A percentile compares a stretch with the other conserved stretches of the same genome.
These are phyloP conservation scores for Drosophila differens DNA, from an alignment of 2,888 invertebrate genomes.

Conservation along the genomic window DNA sequence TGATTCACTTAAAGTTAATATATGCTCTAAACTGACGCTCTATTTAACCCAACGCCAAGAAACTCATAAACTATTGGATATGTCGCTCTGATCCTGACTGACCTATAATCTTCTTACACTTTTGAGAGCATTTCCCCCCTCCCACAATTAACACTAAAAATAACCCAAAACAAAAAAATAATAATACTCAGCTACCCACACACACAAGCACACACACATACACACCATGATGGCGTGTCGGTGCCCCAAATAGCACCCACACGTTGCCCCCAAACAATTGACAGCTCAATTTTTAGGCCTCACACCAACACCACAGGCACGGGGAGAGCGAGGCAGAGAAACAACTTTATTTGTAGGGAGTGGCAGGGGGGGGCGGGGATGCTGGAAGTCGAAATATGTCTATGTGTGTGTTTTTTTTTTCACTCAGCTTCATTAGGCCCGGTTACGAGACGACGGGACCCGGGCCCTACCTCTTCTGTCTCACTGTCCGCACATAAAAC, in stretches of 20 bases:
- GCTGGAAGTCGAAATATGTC: constrained; percentile 59
- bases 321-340: not conserved
- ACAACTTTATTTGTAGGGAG: constrained; percentile 28
- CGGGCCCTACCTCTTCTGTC: constrained; percentile 22
- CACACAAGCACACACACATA: constrained; percentile 8
- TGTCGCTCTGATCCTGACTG: constrained; percentile 27
- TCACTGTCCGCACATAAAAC: constrained; percentile 72
- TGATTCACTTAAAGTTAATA: not conserved
- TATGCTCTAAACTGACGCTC: not conserved
- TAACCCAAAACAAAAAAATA: constrained; percentile 10
- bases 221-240: constrained; percentile 22
- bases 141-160: constrained; percentile 44
- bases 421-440: constrained; percentile 75
- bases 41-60: not conserved
- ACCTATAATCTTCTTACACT: constrained; percentile 27
- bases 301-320: constrained; percentile 23
- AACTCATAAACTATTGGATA: constrained; percentile 27
- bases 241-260: constrained; percentile 75
- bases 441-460: constrained; percentile 23
- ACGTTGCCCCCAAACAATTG: constrained; percentile 61
- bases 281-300: constrained; percentile 75
- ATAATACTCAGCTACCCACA: constrained; percentile 1
- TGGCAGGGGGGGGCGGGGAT: constrained; percentile 3
- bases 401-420: constrained; percentile 29
- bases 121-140: constrained; percentile 11